Conservation (phyloP, 1,140 invertebrate genomes). For the Eubasilissa regina region DNA sequence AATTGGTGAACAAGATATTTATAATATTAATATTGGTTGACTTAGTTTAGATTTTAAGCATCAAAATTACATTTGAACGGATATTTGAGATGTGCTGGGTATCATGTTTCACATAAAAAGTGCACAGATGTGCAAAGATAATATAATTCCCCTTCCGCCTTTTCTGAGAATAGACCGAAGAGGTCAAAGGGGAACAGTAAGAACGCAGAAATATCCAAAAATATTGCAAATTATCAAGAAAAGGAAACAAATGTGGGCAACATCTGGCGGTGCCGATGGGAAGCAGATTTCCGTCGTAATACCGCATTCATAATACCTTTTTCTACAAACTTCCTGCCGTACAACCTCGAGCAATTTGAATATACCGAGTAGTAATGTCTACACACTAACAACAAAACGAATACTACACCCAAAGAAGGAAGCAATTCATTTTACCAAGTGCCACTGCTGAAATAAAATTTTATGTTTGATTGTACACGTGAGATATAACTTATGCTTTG, state of each 20-base stretch:
- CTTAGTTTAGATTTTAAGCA: no score
- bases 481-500: background rate
- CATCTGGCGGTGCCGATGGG: background rate
- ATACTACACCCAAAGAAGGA: background rate
- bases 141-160: background rate
- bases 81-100: background rate
- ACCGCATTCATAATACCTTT: constrained; percentile 12
- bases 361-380: no score
- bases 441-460: background rate
- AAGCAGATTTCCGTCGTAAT: background rate
- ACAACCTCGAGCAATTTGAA: background rate
- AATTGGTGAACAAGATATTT: no score
- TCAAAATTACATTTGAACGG: no score
- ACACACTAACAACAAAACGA: no score
- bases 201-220: background rate
- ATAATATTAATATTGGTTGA: no score
- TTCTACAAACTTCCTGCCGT: background rate
- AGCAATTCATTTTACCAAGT: background rate
- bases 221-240: constrained; percentile 1
- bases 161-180: constrained; percentile 21
- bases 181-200: constrained; percentile 25
- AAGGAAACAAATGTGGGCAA: constrained; percentile 17
- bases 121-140: constrained; percentile 14
- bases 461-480: background rate
- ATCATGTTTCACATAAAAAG: constrained; percentile 33